Evolutionary conservation across 2,113 vertebrate genomes (phyloP), one percentile per base, ranked within the genome.

Genomic region (Cottus gobio): DNA sequence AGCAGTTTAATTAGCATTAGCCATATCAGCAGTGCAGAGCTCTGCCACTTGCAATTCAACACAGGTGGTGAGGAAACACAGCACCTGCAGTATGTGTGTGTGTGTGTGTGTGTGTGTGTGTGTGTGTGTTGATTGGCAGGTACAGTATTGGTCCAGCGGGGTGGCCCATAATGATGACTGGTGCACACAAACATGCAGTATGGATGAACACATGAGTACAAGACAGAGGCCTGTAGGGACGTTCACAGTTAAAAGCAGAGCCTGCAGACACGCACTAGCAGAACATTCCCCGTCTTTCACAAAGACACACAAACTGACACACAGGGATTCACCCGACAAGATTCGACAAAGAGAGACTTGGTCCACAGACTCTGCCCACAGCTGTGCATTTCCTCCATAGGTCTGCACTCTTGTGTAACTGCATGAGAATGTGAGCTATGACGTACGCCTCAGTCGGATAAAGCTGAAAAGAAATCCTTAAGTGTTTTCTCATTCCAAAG

Each of bases 1-100:
- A 66, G 64, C 69, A n/a, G 22, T 52, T 64, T 72, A 75, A 85
- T 83, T 83, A 82, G 64, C 80, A 72, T 77, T 62, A 80, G 66
- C 66, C 24, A 42, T 48, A 80, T 82, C 78, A 75, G 75, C 80
- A 85, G 52, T 5, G 3, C 15, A 74, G 56, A 65, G 77, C 22
- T 75, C n/a, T 50, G 58, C 42, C 61, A 67, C 26, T 2, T 52
- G 76, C 34, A 26, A 44, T 52, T 48, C 39, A 60, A 63, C 37
- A 56, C 72, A 72, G 66, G 70, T 50, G 48, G 24, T 44, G 58
- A 66, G 57, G 10, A 74, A n/a, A 30, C 18, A 4, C 22, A 65
- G 46, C 42, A 54, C 63, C 22, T 65, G 48, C 22, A 22, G 31
- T 50, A 8, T 62, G 12, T 44, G 11, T 20, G 18, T 60, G 13